These are phyloP conservation scores for Corythoichthys intestinalis DNA, from an alignment of 2,113 vertebrate species.

Conservation along the genomic window DNA sequence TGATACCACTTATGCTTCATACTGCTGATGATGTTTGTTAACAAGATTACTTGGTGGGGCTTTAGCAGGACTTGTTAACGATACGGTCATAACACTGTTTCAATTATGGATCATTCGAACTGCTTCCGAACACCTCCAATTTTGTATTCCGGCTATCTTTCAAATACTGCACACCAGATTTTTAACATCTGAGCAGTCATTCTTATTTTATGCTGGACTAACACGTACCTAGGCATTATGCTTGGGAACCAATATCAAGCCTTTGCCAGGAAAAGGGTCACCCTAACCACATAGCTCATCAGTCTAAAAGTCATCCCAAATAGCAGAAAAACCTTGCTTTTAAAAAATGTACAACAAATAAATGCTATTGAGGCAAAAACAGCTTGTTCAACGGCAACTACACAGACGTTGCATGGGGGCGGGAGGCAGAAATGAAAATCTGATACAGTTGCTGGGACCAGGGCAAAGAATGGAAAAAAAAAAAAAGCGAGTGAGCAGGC, in stretches of 20 bases:
- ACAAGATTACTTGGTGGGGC: slow-evolving; percentile 36
- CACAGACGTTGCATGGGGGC: slow-evolving; percentile 20
- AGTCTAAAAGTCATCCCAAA: neutral
- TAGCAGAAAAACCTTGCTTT: neutral
- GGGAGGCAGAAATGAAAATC: slow-evolving; percentile 40
- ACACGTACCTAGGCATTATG: slow-evolving; percentile 15
- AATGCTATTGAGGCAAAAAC: neutral
- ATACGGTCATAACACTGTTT: slow-evolving; percentile 3
- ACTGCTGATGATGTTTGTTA: slow-evolving; percentile 29
- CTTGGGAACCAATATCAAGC: slow-evolving; percentile 28
- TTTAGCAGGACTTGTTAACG: slow-evolving; percentile 27
- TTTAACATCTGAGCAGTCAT: neutral
- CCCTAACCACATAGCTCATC: neutral
- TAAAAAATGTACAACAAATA: neutral
- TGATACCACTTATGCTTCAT: slow-evolving; percentile 27
- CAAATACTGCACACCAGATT: neutral
- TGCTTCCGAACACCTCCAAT: neutral
- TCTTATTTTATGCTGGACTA: slow-evolving; percentile 4
- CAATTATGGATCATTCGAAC: neutral
- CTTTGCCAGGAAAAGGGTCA: slow-evolving; percentile 24
- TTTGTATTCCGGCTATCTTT: neutral
- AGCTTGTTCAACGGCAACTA: slow-evolving; percentile 26
- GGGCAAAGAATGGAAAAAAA: slow-evolving; percentile 55
- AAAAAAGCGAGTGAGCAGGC: slow-evolving; percentile 61
- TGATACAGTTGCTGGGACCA: slow-evolving; percentile 59